Conservation (phyloP, 2,888 invertebrate species). For the Pyrrhosoma nymphula region DNA sequence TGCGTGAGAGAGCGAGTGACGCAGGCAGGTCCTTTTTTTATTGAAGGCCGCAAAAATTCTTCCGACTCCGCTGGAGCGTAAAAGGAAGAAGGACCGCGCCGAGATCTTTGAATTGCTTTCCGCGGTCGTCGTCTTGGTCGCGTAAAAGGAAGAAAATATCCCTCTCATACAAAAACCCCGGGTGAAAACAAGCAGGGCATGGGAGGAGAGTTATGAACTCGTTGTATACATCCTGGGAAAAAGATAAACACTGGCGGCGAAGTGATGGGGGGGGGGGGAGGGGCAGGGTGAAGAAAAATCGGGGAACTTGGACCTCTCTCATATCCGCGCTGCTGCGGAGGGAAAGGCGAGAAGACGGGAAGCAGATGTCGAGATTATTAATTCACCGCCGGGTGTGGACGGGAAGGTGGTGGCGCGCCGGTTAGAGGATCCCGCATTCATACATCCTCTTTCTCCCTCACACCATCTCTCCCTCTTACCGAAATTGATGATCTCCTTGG, state of each 20-base stretch:
- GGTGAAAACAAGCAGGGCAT: conserved; percentile 33
- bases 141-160: conserved; percentile 19
- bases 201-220: conserved; percentile 35
- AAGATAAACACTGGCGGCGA: conserved; percentile 33
- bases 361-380: conserved; percentile 50
- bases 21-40: background rate
- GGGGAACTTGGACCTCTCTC: background rate
- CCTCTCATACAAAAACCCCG: too few relatives aligned
- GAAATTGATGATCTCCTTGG: background rate
- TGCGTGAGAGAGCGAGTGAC: background rate
- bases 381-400: background rate
- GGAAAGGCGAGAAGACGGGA: conserved; percentile 9
- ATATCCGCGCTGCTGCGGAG: background rate
- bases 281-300: background rate
- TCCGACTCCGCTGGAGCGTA: background rate
- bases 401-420: background rate
- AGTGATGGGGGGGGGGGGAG: background rate
- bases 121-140: background rate
- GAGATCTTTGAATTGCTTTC: conserved; percentile 40
- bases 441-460: background rate
- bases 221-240: conserved; percentile 57
- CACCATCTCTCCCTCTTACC: background rate
- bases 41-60: background rate
- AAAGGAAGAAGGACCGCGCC: background rate
- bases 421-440: background rate